Base-by-base conservation (phyloP, 2,888 invertebrate species). In the Sturmia bella region DNA sequence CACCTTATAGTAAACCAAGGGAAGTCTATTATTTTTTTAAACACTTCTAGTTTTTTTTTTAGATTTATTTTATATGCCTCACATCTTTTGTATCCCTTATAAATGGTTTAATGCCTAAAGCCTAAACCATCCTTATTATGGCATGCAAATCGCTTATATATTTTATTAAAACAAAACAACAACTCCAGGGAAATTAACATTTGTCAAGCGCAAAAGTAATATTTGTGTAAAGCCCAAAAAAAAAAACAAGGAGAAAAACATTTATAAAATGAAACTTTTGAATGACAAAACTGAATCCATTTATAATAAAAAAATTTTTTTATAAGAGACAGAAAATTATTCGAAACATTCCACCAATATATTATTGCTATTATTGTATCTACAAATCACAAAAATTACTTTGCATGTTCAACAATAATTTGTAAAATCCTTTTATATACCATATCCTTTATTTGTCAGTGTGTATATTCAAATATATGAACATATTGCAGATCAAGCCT, bases 331-430 rank as follows among this genome's bases (percentile, higher is more conserved):
- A 17, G 2, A 56, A 17, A 37, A 56, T 6, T 24, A 15, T 13
- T 61, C 15, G 43, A 0, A 43, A 43, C 24, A 61, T 43, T 39
- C 37, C 19, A 17, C 21, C 37, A 19, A 19, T 17, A 21, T 12
- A 21, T n/a, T 57, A 11, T 54, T 15, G 15, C 9, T 24, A 27
- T 54, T 15, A 15, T 17, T 63, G 48, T 24, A 57, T 5, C 69
- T 80, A 21, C 24, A 39, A 64, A 64, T 63, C 39, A 59, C 11
- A 43, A 66, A 57, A 81, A n/a, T 61, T 19, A 11, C 56, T 73
- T 69, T 68, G 77, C 81, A 73, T 81, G 81, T 59, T 73, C 32
- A 56, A 50, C 41, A 63, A 56, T 57, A 73, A 77, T 81, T 81
- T 81, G 63, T 73, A 41, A 73, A 61, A 73, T 52, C 17, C 0